Percentiles rank a stretch among this genome's conserved stretches.
These are phyloP conservation scores for Poecilobothrus nobilitatus DNA, from an alignment of 2,888 invertebrate genomes.

Conservation along the genomic window DNA sequence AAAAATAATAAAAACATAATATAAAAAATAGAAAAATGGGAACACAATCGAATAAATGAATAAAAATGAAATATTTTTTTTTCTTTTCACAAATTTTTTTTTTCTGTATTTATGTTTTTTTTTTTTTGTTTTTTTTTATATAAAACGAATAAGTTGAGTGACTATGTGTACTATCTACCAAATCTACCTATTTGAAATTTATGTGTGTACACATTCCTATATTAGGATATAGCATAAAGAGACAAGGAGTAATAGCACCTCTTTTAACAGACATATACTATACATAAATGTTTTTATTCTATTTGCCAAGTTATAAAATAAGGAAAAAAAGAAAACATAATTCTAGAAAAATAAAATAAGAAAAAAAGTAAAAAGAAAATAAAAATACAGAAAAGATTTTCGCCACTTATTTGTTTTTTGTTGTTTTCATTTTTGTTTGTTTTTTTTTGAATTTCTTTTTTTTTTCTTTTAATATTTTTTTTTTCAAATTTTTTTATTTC, in stretches of 20 bases:
- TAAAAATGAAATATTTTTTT: slow-evolving; percentile 2
- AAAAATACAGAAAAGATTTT: not conserved
- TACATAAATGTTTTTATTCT: not conserved
- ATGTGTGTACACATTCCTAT: too few relatives aligned
- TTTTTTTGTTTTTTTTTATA: too few relatives aligned
- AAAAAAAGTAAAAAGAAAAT: not conserved
- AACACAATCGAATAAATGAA: slow-evolving; percentile 5
- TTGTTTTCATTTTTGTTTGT: not conserved
- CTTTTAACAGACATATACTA: not conserved
- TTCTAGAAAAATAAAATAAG: not conserved
- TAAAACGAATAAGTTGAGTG: too few relatives aligned
- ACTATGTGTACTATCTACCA: too few relatives aligned
- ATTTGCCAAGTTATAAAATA: not conserved
- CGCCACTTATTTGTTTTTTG: not conserved
- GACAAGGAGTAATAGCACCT: not conserved
- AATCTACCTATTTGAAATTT: too few relatives aligned
- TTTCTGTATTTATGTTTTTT: too few relatives aligned
- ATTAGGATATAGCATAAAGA: too few relatives aligned
- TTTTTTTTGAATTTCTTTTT: not conserved
- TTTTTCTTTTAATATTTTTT: not conserved
- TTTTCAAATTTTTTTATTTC: not conserved
- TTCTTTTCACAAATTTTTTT: too few relatives aligned
- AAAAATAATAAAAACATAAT: not conserved
- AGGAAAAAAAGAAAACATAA: too few relatives aligned
- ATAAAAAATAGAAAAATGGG: not conserved